These are phyloP conservation scores for Pavo muticus DNA, from an alignment of 2,113 vertebrate species.

Conservation along the genomic window DNA sequence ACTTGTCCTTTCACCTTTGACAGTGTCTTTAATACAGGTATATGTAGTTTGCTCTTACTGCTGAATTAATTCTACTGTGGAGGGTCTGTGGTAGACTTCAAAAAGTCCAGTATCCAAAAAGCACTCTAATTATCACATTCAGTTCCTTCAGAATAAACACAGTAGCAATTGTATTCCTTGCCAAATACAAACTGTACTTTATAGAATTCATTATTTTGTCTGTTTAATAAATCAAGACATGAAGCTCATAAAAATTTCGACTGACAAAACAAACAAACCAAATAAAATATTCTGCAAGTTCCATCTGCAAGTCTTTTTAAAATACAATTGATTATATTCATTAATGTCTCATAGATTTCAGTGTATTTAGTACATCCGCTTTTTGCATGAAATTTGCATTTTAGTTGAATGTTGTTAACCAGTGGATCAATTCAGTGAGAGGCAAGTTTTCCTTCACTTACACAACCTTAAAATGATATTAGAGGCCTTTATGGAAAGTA, in stretches of 20 bases:
- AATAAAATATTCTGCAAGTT: neutral
- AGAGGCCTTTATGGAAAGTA: neutral
- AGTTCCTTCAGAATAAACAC: neutral
- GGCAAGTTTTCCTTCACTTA: neutral
- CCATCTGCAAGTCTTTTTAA: neutral
- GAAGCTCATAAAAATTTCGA: neutral
- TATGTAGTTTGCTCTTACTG: rapidly evolving
- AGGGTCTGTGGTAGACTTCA: neutral
- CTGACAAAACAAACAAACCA: neutral
- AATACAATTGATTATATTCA: neutral
- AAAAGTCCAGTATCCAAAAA: neutral
- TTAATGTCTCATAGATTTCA: neutral
- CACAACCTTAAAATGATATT: neutral
- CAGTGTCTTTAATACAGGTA: neutral
- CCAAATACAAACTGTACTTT: neutral
- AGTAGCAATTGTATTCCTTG: neutral
- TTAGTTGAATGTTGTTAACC: neutral
- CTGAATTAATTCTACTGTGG: neutral
- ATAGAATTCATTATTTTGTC: slow-evolving; percentile 5
- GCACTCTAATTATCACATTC: neutral
- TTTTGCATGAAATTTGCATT: neutral
- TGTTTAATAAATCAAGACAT: slow-evolving; percentile 3
- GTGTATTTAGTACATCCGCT: no score
- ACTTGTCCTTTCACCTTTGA: neutral
- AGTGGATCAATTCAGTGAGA: neutral